A percentile compares a stretch with the other conserved stretches of the same genome.
phyloP scores from a whole-genome alignment of 2,113 vertebrate species.

The Ophthalmolycus amberensis region DNA sequence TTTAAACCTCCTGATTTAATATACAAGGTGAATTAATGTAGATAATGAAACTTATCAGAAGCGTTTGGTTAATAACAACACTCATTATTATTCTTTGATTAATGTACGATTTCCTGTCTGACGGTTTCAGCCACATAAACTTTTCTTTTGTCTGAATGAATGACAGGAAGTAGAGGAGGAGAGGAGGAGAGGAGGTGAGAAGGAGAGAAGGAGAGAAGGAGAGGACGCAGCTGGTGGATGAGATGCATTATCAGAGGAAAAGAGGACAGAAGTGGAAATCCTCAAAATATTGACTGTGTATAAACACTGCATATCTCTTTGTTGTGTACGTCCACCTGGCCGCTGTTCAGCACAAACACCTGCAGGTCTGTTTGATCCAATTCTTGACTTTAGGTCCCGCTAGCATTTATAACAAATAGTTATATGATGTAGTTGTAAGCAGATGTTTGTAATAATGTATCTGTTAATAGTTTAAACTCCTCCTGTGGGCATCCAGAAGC shows the following conservation, averaged over 20 bases:
- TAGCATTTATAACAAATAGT: neutral
- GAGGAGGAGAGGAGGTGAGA: slow-evolving; percentile 42
- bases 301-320: slow-evolving; percentile 30
- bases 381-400: neutral
- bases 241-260: slow-evolving; percentile 43
- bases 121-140: neutral
- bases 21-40: neutral
- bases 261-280: slow-evolving; percentile 47
- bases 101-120: slow-evolving; percentile 1
- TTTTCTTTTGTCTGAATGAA: slow-evolving; percentile 47
- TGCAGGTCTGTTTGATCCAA: neutral
- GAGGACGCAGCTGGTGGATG: slow-evolving; percentile 69
- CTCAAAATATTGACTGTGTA: slow-evolving; percentile 28
- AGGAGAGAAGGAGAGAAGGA: slow-evolving; percentile 39
- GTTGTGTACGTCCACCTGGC: neutral
- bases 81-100: neutral
- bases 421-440: too few species aligned
- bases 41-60: neutral
- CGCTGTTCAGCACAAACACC: slow-evolving; percentile 14
- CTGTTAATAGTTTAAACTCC: too few species aligned
- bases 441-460: too few species aligned
- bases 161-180: slow-evolving; percentile 36
- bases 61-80: neutral
- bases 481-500: too few species aligned
- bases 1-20: neutral